Percentiles rank a stretch among this genome's conserved stretches.
Evolutionary conservation across 2,113 vertebrate genomes (phyloP).

Genomic region (Microcebus tavaratra): DNA sequence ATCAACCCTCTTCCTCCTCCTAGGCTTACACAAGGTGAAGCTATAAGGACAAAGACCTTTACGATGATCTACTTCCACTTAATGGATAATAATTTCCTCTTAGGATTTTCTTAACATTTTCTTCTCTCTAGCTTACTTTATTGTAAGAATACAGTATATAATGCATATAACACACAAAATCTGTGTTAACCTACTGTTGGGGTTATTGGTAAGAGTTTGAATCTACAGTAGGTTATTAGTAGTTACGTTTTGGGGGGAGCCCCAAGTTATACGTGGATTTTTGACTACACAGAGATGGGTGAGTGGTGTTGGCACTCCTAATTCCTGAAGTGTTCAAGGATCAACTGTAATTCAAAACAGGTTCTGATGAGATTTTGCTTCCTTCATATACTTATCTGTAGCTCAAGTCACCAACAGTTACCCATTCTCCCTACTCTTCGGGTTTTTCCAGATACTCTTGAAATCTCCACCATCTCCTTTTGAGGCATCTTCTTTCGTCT

Average conservation of each 20-base stretch:
- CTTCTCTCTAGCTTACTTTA: neutral
- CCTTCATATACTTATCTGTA: neutral
- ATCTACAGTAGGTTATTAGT: neutral
- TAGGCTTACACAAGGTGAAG: neutral
- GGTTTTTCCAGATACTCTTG: conserved; percentile 8
- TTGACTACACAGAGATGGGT: neutral
- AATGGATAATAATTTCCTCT: neutral
- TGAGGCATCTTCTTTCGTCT: neutral
- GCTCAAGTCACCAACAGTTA: neutral
- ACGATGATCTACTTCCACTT: neutral
- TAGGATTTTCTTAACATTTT: neutral
- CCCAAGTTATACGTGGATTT: neutral
- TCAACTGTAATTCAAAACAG: neutral
- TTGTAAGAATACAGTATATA: neutral
- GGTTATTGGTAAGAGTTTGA: neutral
- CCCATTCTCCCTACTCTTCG: neutral
- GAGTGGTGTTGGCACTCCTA: neutral
- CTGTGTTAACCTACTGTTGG: neutral
- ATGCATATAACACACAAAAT: too few species aligned
- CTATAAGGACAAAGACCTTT: neutral
- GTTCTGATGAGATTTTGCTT: conserved; percentile 12
- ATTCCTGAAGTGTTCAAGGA: neutral
- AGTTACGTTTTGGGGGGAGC: neutral
- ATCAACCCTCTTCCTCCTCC: neutral
- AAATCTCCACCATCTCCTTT: neutral